Evolutionary conservation across 2,113 vertebrate genomes (phyloP), one percentile per base, ranked within the genome.

Genomic region (Oreochromis tanganicae): DNA sequence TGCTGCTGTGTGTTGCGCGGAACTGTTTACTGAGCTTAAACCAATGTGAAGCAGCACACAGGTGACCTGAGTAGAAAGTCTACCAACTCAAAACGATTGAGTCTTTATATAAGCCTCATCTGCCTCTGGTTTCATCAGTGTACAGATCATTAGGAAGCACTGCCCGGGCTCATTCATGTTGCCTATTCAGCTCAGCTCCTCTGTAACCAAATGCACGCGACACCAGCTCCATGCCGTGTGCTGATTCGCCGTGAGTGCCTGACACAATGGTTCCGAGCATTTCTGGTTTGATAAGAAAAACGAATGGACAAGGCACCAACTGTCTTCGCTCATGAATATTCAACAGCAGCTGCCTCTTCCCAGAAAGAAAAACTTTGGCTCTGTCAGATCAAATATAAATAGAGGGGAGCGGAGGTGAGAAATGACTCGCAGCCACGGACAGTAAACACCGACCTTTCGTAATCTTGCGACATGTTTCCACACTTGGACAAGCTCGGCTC

Each of bases 291-390:
- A 94, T 92, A 93, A 93, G 91, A 91, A 91, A 94, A 82, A 78
- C 32, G 12, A 92, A 89, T 16, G 73, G 94, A 95, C 95, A 95
- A 89, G 87, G 61, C 84, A 84, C 90, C 94, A 93, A 94, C 94
- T 95, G 94, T 92, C 89, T 85, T 54, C 4, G 1, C 86, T 95
- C 90, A 95, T 96, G 90, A 95, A 96, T 96, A 96, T 96, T 95
- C 93, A 96, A 78, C 41, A 91, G 89, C 95, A 96, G 91, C 96
- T 96, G 95, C 88, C 84, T 90, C 81, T 52, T 84, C 46, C 61
- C 52, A 59, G 63, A 48, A 82, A 82, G 24, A 73, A 73, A 48
- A 48, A 75, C 27, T 75, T 87, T 81, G 85, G 56, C 87, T 90
- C 38, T 34, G 83, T 75, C 78, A 80, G 54, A 87, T 50, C 75